These are phyloP conservation scores for Tipula helvola DNA, from an alignment of 2,888 invertebrate genomes.

Conservation along the genomic window DNA sequence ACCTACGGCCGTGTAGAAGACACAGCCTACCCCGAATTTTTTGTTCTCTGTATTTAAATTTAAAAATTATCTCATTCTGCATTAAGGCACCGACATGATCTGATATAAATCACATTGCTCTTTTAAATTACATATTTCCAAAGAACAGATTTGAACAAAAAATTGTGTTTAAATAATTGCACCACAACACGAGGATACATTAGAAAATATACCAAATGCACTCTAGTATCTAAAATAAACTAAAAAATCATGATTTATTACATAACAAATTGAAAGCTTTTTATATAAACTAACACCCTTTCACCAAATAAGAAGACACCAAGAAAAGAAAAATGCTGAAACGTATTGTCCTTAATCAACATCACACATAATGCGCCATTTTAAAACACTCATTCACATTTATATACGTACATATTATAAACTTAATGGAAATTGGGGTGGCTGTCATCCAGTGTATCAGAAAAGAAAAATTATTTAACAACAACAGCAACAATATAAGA, in stretches of 20 bases:
- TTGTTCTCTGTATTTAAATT: too few relatives aligned
- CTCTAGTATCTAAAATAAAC: not conserved
- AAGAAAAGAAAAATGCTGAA: not conserved
- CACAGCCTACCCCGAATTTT: too few relatives aligned
- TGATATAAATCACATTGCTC: too few relatives aligned
- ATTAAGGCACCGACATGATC: too few relatives aligned
- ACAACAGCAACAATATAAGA: not conserved
- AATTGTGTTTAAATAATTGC: too few relatives aligned
- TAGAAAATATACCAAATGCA: not conserved
- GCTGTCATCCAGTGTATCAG: not conserved
- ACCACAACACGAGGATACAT: too few relatives aligned
- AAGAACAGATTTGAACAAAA: too few relatives aligned
- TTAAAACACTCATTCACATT: not conserved
- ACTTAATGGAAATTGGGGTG: not conserved
- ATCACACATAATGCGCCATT: not conserved
- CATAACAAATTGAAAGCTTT: not conserved
- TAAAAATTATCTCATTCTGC: too few relatives aligned
- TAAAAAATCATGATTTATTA: not conserved
- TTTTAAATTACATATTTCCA: too few relatives aligned
- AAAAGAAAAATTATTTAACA: not conserved
- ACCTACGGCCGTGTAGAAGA: too few relatives aligned
- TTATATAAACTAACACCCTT: not conserved
- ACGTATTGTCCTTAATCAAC: not conserved
- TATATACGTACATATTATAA: not conserved
- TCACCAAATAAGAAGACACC: not conserved